Evolutionary conservation across 2,113 vertebrate genomes (phyloP).

Genomic region (Charina bottae): DNA sequence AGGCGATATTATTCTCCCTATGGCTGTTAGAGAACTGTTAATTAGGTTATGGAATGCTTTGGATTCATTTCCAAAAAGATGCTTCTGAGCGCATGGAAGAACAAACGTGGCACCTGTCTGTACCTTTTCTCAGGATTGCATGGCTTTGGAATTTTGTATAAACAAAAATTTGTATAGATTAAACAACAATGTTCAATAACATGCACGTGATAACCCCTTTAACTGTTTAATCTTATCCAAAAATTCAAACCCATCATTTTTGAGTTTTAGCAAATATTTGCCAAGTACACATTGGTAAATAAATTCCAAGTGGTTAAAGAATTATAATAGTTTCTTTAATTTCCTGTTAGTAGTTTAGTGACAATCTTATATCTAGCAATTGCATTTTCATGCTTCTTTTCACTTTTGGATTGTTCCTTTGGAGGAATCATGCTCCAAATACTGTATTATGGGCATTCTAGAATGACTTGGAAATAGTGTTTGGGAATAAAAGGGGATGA

Average conservation of each 20-base stretch:
- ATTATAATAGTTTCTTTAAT: slow-evolving; percentile 48
- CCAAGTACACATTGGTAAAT: slow-evolving; percentile 43
- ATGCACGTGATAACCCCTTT: background rate
- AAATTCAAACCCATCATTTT: background rate
- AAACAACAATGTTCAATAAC: background rate
- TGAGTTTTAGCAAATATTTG: background rate
- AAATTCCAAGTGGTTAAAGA: background rate
- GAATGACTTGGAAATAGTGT: slow-evolving; percentile 45
- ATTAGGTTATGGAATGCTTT: background rate
- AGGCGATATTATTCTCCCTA: background rate
- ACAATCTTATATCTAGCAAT: slow-evolving; percentile 42
- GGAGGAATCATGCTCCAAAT: slow-evolving; percentile 50
- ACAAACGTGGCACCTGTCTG: background rate
- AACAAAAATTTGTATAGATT: background rate
- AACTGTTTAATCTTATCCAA: slow-evolving; percentile 2
- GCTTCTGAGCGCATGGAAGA: background rate
- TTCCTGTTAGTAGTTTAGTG: slow-evolving; percentile 40
- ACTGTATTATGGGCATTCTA: slow-evolving; percentile 30
- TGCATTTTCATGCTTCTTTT: slow-evolving; percentile 32
- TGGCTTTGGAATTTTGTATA: background rate
- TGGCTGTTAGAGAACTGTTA: background rate
- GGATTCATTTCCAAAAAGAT: background rate
- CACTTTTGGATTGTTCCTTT: slow-evolving; percentile 33
- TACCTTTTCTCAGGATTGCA: background rate
- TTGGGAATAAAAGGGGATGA: slow-evolving; percentile 48